These are phyloP conservation scores for Drosophila teissieri DNA, from an alignment of 1,140 invertebrate species.

Conservation along the genomic window DNA sequence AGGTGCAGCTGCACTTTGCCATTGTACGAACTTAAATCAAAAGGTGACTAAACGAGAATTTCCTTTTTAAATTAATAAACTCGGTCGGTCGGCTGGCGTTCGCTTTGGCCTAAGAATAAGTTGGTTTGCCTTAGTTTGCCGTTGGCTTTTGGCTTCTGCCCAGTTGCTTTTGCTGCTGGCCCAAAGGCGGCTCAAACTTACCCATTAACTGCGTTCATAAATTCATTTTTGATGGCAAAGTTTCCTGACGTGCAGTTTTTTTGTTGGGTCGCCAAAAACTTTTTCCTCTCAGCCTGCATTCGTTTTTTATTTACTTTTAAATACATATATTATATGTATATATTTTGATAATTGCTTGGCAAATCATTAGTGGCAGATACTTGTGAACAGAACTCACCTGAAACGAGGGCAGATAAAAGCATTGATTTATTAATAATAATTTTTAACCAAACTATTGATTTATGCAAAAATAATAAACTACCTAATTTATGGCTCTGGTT, in stretches of 20 bases:
- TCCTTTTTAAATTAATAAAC: conserved; percentile 84
- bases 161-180: conserved; percentile 24
- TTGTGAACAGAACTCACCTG: conserved; percentile 46
- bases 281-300: conserved; percentile 21
- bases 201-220: conserved; percentile 77
- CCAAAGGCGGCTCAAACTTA: conserved; percentile 63
- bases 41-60: conserved; percentile 84
- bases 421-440: conserved; percentile 44
- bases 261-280: conserved; percentile 49
- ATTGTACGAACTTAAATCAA: conserved; percentile 71
- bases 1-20: conserved; percentile 30
- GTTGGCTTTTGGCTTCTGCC: conserved; percentile 26
- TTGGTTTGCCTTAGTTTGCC: conserved; percentile 11
- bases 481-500: conserved; percentile 34
- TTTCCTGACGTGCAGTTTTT: conserved; percentile 67
- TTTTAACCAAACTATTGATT: conserved; percentile 50
- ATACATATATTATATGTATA: conserved; percentile 7
- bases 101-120: conserved; percentile 11
- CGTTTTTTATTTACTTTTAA: conserved; percentile 10
- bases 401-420: conserved; percentile 34
- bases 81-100: conserved; percentile 43
- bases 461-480: conserved; percentile 35
- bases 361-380: conserved; percentile 56
- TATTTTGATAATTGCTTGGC: conserved; percentile 34
- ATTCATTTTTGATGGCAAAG: conserved; percentile 64